Percentiles rank a stretch among this genome's conserved stretches.
These are phyloP conservation scores for Drosophila kikkawai DNA, from an alignment of 1,140 invertebrate species.

Conservation along the genomic window DNA sequence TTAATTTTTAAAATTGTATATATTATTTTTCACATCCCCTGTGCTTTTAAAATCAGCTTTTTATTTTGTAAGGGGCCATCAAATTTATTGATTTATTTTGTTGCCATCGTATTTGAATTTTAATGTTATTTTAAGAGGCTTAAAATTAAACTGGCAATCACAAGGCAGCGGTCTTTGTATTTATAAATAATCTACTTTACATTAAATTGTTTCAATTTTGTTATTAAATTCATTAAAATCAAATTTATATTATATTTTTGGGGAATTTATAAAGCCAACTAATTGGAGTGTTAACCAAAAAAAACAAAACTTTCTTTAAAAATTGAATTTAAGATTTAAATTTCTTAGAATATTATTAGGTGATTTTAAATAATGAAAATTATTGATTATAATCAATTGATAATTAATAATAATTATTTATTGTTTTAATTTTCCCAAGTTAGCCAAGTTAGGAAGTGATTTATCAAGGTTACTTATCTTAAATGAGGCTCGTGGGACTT, in stretches of 20 bases:
- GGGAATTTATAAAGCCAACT: neutral
- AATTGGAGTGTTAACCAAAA: neutral
- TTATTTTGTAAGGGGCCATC: neutral
- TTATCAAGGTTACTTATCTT: slow-evolving; percentile 1
- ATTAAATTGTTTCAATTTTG: neutral
- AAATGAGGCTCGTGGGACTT: neutral
- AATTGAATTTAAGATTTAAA: too few relatives aligned
- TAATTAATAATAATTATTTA: neutral
- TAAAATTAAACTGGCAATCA: slow-evolving; percentile 1
- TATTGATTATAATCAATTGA: neutral
- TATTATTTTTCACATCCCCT: neutral
- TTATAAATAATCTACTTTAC: neutral
- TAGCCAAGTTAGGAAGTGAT: neutral
- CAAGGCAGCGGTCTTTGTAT: neutral
- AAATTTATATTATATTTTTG: neutral
- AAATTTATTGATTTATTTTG: slow-evolving; percentile 9
- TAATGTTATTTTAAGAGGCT: slow-evolving; percentile 12
- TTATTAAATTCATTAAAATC: neutral
- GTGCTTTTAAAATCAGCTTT: neutral
- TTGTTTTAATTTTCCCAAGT: neutral
- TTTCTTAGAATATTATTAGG: neutral
- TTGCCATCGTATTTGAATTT: neutral
- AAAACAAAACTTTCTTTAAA: too few relatives aligned
- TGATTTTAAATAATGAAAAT: neutral
- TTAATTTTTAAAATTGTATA: neutral